A percentile compares a stretch with the other conserved stretches of the same genome.
These are phyloP conservation scores for Tyrophagus putrescentiae DNA, from an alignment of 1,140 invertebrate genomes.

Conservation along the genomic window DNA sequence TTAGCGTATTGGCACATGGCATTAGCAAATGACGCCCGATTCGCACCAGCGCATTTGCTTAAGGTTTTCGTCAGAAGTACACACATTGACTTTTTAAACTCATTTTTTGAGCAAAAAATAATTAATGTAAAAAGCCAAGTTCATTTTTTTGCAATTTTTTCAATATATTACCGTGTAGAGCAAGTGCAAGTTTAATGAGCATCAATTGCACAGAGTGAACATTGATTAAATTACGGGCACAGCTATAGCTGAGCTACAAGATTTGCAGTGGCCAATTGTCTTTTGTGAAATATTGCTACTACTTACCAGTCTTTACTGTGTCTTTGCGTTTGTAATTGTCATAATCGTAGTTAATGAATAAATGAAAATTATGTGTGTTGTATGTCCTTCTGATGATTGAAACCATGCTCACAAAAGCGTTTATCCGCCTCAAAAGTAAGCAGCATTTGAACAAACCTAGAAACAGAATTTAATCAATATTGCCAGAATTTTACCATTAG, in stretches of 20 bases:
- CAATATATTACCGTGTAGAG: not conserved
- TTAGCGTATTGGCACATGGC: no score
- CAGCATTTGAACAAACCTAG: not conserved
- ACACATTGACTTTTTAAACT: no score
- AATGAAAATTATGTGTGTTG: no score
- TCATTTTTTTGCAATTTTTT: no score
- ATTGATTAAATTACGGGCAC: not conserved
- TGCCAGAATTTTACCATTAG: not conserved
- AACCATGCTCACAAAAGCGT: not conserved
- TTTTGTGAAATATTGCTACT: no score
- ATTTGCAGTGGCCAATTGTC: no score
- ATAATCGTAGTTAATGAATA: constrained; percentile 12
- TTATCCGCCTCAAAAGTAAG: not conserved
- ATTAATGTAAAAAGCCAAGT: no score
- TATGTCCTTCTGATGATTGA: not conserved
- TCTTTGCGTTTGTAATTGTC: not conserved
- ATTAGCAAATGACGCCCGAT: no score
- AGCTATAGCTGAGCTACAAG: no score
- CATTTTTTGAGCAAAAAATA: no score
- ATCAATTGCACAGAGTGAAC: not conserved
- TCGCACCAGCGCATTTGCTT: no score
- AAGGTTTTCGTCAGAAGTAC: no score
- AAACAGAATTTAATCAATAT: constrained; percentile 1
- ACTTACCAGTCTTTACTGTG: not conserved
- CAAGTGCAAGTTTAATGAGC: not conserved